Base-by-base conservation (phyloP, 1,140 invertebrate species). In the Leptinotarsa lineolata region DNA sequence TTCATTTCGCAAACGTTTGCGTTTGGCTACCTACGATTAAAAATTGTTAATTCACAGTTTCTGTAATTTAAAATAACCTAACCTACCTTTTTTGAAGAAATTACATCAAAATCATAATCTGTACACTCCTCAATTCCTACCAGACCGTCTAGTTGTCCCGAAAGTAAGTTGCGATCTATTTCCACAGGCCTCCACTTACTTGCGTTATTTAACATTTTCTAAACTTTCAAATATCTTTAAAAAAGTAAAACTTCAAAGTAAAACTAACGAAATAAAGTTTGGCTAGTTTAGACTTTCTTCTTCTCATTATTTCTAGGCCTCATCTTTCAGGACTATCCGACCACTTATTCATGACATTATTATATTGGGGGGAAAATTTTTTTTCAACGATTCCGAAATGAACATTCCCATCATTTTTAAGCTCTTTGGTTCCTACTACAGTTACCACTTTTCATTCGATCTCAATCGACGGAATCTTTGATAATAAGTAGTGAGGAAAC, bases 121-220 rank as follows among this genome's bases (percentile, higher is more conserved):
- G 85, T 86, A 76, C 90, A 88, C 82, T 90, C 89, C 80, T 91
- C 89, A 54, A 91, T 86, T 20, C 88, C 90, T 60, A 90, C 84
- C 74, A 91, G 87, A 22, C 88, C 89, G 60, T 89, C 86, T 63
- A 85, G 81, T 67, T 83, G 83, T 44, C 81, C 82, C 2, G 83
- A 79, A 65, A 87, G 81, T 65, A 86, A 78, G 15, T 83, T 77
- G 64, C 87, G 88, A 64, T 90, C 88, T 54, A 90, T 81, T 66
- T 86, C 80, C 0, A 90, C 80, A 0, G 88, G 85, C 81, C 88
- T 86, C 90, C 89, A 90, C 77, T 79, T 78, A 46, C 54, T 74
- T 44, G 59, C 30, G 24, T 60, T 60, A 20, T 63, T 46, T 16
- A 66, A 58, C 70, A 74, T 77, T 46, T 13, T 24, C 13, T 11